A percentile compares a stretch with the other conserved stretches of the same genome.
Evolutionary conservation across 2,797 vertebrate species (phyloP).

Genomic region (Prionace glauca): DNA sequence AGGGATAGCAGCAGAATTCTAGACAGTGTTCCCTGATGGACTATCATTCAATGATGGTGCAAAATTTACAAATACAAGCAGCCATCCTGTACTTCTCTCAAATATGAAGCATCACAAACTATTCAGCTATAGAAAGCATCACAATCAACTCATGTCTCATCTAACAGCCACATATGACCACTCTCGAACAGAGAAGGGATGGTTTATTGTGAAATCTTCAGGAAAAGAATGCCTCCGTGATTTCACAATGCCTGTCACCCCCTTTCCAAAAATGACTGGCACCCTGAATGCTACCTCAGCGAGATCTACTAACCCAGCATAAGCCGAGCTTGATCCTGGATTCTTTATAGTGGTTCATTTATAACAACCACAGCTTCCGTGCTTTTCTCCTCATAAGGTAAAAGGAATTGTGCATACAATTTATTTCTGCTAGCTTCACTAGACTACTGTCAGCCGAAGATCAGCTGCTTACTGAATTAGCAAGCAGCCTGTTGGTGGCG

Average conservation of each 20-base stretch:
- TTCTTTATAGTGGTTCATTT: background rate
- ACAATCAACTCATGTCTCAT: background rate
- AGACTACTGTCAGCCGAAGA: background rate
- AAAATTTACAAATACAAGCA: background rate
- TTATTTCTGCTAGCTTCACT: background rate
- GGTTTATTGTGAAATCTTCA: background rate
- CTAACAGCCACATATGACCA: background rate
- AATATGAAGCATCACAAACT: background rate
- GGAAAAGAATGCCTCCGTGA: background rate
- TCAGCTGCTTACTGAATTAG: background rate
- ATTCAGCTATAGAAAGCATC: background rate
- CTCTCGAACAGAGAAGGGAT: background rate
- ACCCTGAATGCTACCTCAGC: background rate
- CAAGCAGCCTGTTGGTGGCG: background rate
- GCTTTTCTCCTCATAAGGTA: background rate
- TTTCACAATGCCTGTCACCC: background rate
- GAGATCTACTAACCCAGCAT: background rate
- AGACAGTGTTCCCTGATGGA: background rate
- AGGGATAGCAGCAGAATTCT: background rate
- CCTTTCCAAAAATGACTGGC: background rate
- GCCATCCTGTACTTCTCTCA: background rate
- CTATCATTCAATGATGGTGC: background rate
- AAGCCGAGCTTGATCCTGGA: background rate
- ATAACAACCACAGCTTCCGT: background rate
- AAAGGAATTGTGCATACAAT: background rate